These are phyloP conservation scores for Babyrousa celebensis DNA, from an alignment of 2,797 vertebrate species.

Conservation along the genomic window DNA sequence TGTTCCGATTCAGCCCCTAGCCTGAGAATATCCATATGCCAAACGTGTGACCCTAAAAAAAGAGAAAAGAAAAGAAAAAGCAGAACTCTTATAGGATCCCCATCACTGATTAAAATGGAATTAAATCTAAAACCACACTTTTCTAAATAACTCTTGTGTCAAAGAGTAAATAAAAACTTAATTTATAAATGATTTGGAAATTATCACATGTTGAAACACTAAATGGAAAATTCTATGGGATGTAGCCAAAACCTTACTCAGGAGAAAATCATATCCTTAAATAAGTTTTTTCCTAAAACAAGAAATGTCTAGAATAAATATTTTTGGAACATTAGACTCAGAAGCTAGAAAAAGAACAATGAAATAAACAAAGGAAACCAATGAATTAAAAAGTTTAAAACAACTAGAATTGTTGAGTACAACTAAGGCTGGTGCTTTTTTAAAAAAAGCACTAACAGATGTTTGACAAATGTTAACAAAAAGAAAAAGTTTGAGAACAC, in stretches of 20 bases:
- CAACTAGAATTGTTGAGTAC: constrained; percentile 45
- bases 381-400: constrained; percentile 55
- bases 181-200: constrained; percentile 72
- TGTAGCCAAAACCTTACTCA: constrained; percentile 48
- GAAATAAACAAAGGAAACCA: constrained; percentile 70
- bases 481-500: background rate
- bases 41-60: too few species aligned
- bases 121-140: constrained; percentile 55
- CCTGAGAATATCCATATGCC: too few species aligned
- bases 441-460: background rate
- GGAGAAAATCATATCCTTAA: constrained; percentile 69
- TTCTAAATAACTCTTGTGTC: constrained; percentile 59
- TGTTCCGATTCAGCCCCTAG: too few species aligned
- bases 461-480: constrained; percentile 55
- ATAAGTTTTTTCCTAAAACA: constrained; percentile 74
- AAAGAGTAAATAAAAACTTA: constrained; percentile 67
- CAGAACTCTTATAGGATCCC: background rate
- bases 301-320: constrained; percentile 75
- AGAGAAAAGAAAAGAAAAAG: background rate
- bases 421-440: constrained; percentile 31
- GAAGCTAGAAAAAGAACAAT: constrained; percentile 68
- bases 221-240: constrained; percentile 68
- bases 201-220: constrained; percentile 70
- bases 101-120: constrained; percentile 67
- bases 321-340: constrained; percentile 55